Evolutionary conservation across 2,113 vertebrate genomes (phyloP), one percentile per base, ranked within the genome.

Genomic region (Nycticebus coucang): DNA sequence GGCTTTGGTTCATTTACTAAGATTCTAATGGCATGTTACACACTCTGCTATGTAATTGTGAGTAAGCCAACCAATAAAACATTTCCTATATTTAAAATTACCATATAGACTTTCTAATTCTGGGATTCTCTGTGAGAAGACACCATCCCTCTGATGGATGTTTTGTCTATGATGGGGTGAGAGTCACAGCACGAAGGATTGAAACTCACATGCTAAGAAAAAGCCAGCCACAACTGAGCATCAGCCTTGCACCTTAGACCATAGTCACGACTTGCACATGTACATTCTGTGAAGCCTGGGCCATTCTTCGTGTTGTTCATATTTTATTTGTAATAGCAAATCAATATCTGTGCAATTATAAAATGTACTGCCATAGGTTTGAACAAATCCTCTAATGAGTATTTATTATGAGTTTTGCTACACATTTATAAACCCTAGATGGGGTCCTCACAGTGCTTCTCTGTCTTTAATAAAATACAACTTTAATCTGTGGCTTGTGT

Each of bases 391-490:
- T 82, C 69, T 13, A 37, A 33, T 75, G 85, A 79, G 53, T 71
- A 57, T 10, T 69, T 60, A n/a, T n/a, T n/a, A n/a, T n/a, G n/a
- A 80, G 9, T 8, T 57, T 83, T 79, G 72, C 3, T 53, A 87
- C 62, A 17, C 50, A 83, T 68, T 89, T 89, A 15, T 35, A 93
- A 92, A 53, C 41, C 17, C 28, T 79, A 4, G 55, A 45, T 66
- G 41, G 74, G 9, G 3, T 45, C 14, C 60, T 62, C 64, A 62
- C 1, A 57, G 59, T 81, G 17, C 18, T 64, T 17, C 18, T 11
- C 22, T 92, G 1, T 2, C 50, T 97, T 88, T 93, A 45, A 90
- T 78, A 84, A 96, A 97, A 81, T 24, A 57, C 11, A 87, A 50
- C 53, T 72, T 82, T 83, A 80, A 77, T 55, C 66, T 26, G 71